Conservation (phyloP, 2,888 invertebrate genomes). For the Leptinotarsa haldemani region DNA sequence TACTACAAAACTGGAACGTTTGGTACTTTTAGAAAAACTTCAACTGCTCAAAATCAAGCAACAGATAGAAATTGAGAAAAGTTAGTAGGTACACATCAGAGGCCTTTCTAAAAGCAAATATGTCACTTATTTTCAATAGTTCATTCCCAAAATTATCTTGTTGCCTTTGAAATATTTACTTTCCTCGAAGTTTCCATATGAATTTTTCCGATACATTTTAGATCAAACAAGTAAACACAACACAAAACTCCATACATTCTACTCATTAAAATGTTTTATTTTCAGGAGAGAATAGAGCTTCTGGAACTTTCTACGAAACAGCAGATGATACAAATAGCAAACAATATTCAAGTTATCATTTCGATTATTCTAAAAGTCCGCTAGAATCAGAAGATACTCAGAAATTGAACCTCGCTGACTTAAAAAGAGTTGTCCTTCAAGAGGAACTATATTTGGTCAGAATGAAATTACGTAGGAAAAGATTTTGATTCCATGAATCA, state of each 20-base stretch:
- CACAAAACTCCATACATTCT: background rate
- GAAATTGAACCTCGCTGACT: conserved; percentile 20
- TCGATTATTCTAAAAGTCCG: background rate
- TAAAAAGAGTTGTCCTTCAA: conserved; percentile 28
- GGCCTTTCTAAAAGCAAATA: too few species aligned
- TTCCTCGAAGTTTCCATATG: background rate
- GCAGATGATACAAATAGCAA: background rate
- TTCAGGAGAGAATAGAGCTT: background rate
- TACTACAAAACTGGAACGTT: conserved; percentile 19
- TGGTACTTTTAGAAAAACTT: conserved; percentile 25
- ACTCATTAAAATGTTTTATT: background rate
- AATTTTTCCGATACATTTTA: background rate
- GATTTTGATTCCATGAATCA: too few species aligned
- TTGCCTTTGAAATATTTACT: background rate
- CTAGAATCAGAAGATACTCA: conserved; percentile 24
- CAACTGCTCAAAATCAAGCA: conserved; percentile 20
- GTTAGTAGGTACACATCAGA: background rate
- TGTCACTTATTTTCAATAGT: too few species aligned
- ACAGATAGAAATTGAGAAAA: conserved; percentile 4
- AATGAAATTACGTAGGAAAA: conserved; percentile 12
- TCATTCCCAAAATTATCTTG: too few species aligned
- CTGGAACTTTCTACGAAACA: background rate
- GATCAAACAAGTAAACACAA: background rate
- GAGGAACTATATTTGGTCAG: conserved; percentile 32
- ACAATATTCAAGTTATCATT: background rate